Conservation (phyloP, 2,113 vertebrate genomes). For the Callorhinus ursinus region DNA sequence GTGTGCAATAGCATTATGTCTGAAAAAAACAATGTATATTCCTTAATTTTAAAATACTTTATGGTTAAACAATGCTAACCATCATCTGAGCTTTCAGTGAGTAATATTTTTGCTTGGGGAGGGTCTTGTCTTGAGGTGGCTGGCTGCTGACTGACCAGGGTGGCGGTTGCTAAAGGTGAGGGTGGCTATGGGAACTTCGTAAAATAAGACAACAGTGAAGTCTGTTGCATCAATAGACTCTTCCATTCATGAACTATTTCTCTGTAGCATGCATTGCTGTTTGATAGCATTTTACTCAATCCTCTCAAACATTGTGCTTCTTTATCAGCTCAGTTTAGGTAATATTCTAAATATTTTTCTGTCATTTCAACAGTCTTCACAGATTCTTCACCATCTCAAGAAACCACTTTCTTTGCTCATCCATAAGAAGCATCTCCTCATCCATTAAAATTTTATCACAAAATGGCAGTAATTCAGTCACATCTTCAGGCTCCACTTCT, state of each 20-base stretch:
- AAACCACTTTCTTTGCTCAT: not conserved
- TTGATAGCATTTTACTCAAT: not conserved
- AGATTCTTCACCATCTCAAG: not conserved
- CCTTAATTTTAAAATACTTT: not conserved
- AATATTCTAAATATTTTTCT: not conserved
- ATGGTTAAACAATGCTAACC: not conserved
- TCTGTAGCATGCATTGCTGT: not conserved
- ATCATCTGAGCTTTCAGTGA: not conserved
- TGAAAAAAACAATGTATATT: not conserved
- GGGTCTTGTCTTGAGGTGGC: not conserved
- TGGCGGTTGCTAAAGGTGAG: not conserved
- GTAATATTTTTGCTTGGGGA: not conserved
- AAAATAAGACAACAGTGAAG: not conserved
- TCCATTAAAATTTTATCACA: not conserved
- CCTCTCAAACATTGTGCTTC: not conserved
- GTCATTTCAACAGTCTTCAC: not conserved
- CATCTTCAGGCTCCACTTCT: not conserved
- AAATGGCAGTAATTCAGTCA: not conserved
- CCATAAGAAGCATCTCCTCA: not conserved
- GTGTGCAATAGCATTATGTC: not conserved
- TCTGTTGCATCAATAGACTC: not conserved
- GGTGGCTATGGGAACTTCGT: not conserved
- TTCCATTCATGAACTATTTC: not conserved
- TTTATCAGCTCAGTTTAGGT: not conserved
- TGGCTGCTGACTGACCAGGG: not conserved